Evolutionary conservation across 2,113 vertebrate genomes (phyloP), one percentile per base, ranked within the genome.

Genomic region (Chaetura pelagica): DNA sequence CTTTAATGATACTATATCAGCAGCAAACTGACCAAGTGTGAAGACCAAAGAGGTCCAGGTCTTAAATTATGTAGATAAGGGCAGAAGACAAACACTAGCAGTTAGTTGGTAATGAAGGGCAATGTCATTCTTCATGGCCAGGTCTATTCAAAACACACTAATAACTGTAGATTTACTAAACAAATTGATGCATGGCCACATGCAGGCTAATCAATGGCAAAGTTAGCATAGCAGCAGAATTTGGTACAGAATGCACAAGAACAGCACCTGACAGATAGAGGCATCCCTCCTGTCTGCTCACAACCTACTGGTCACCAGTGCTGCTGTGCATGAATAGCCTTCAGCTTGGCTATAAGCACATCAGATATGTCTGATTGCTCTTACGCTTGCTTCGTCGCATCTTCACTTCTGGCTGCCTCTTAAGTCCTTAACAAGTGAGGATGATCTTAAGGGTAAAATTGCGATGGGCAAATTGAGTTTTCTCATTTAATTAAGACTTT

Each of bases 361-460:
- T 12, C 11, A 2, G 2, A 19, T 1, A 2, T 0, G 1, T 21
- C 67, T 48, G 52, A 12, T 26, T 19, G 30, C n/a, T 84, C 22
- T 61, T 42, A 49, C 79, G 62, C 1, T 0, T 38, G 1, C 16
- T 81, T 54, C 30, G 35, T 27, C 40, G 15, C 16, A 23, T 19
- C 27, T 72, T 67, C 3, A 2, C 38, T 79, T 71, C 75, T 72
- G 32, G 7, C 16, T 85, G 16, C 19, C 73, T 52, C 72, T 52
- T 18, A 68, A 59, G 48, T 51, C 51, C 54, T 38, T 49, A 75
- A 24, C 24, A 76, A 72, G 44, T 15, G 27, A 76, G 19, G 8
- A 68, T 63, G 38, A 59, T 27, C 51, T 49, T 40, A 88, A 75
- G 24, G 23, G 6, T 77, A 20, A 77, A 73, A 84, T 3, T 64